phyloP scores from a whole-genome alignment of 2,797 vertebrate species.

The Parauchenoglanis punctatus region DNA sequence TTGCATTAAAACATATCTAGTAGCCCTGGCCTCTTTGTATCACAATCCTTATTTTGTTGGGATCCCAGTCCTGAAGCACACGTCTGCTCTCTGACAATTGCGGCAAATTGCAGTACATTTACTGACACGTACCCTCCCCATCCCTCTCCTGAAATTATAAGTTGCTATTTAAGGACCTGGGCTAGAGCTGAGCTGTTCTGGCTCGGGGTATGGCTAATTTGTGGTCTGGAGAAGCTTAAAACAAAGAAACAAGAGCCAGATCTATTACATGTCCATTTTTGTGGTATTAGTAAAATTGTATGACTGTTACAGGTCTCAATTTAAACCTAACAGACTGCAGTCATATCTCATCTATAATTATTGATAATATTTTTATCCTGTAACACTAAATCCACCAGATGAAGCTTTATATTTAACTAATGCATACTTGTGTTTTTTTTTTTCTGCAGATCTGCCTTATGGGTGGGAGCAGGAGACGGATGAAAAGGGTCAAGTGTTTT shows the following conservation, averaged over 20 bases:
- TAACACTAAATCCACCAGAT: background rate
- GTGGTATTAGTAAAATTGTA: background rate
- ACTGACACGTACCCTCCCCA: background rate
- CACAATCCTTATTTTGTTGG: no score
- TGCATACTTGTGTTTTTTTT: background rate
- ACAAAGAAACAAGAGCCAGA: background rate
- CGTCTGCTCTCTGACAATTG: background rate
- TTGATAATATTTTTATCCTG: background rate
- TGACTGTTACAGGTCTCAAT: background rate
- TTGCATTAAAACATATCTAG: background rate
- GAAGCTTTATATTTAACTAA: background rate
- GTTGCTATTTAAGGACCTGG: background rate
- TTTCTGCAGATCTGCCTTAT: conserved; percentile 86
- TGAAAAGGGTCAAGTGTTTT: conserved; percentile 89
- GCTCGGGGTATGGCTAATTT: background rate
- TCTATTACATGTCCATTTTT: background rate
- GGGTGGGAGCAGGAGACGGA: conserved; percentile 97
- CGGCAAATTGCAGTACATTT: background rate
- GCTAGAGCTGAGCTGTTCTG: background rate
- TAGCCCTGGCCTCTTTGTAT: background rate
- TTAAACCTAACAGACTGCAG: background rate
- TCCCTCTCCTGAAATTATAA: background rate
- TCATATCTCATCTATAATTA: background rate
- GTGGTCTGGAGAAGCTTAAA: background rate
- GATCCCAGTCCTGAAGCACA: background rate